Percentiles rank a stretch among this genome's conserved stretches.
phyloP scores from a whole-genome alignment of 2,888 invertebrate genomes.

The Rugalucina vietnamica region DNA sequence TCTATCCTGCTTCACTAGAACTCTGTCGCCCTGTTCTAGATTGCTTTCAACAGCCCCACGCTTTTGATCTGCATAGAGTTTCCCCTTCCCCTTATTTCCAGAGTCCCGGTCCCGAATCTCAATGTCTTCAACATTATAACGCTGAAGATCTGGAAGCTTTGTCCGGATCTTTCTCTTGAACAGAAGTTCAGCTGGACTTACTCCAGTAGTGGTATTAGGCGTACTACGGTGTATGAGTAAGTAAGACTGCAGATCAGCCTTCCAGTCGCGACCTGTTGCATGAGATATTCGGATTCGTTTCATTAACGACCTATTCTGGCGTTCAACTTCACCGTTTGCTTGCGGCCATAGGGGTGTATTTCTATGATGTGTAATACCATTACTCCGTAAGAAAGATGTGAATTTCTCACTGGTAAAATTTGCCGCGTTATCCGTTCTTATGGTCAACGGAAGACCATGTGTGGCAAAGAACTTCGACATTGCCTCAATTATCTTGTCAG shows the following conservation, averaged over 20 bases:
- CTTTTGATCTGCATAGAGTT: constrained; percentile 1
- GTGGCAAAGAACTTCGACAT: constrained; percentile 44
- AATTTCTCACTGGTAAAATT: constrained; percentile 50
- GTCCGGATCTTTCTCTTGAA: constrained; percentile 43
- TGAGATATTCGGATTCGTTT: constrained; percentile 54
- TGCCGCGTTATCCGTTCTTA: constrained; percentile 59
- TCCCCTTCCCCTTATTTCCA: not conserved
- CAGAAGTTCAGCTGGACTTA: constrained; percentile 35
- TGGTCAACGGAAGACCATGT: constrained; percentile 57
- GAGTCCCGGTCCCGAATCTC: not conserved
- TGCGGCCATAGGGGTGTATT: constrained; percentile 63
- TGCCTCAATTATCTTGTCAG: constrained; percentile 45
- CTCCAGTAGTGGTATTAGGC: constrained; percentile 45
- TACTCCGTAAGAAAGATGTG: constrained; percentile 24
- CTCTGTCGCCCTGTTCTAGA: not conserved
- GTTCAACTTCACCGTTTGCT: constrained; percentile 58
- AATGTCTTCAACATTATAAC: not conserved
- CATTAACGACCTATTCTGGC: constrained; percentile 48
- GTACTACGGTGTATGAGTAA: constrained; percentile 42
- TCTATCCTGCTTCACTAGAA: constrained; percentile 7
- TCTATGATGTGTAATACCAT: constrained; percentile 45
- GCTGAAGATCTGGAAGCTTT: constrained; percentile 29
- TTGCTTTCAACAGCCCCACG: not conserved
- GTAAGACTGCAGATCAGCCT: constrained; percentile 22
- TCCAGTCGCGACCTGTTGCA: constrained; percentile 36